Conservation (phyloP, 2,113 vertebrate genomes). For the Psephotus haematonotus region DNA sequence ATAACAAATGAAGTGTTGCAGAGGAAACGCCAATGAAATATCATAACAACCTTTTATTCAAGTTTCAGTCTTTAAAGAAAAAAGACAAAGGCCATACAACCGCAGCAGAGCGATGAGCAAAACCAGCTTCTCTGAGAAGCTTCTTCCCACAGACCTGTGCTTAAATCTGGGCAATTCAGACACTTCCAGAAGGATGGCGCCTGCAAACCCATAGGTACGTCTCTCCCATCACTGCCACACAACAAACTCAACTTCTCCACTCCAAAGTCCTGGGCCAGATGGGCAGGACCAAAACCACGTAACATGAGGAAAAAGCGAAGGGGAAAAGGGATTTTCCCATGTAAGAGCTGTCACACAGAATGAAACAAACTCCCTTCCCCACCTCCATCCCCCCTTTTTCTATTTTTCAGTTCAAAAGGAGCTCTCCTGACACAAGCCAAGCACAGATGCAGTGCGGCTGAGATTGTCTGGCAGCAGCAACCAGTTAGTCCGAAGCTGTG, state of each 20-base stretch:
- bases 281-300: neutral
- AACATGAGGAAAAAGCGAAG: neutral
- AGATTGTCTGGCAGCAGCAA: neutral
- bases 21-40: neutral
- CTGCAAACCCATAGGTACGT: neutral
- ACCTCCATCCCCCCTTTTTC: neutral
- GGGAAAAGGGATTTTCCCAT: neutral
- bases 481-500: neutral
- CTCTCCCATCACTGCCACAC: neutral
- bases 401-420: neutral
- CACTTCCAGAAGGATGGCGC: neutral
- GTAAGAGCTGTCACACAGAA: neutral
- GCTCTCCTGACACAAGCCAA: neutral
- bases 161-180: neutral
- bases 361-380: neutral
- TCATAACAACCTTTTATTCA: neutral
- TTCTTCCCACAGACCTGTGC: neutral
- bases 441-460: neutral
- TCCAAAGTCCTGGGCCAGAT: neutral
- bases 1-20: constrained; percentile 10
- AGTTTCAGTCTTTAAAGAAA: neutral
- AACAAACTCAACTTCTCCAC: neutral
- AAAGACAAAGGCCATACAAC: neutral
- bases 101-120: neutral
- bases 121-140: neutral